These are phyloP conservation scores for Philotrypesis tridentata DNA, from an alignment of 1,140 invertebrate genomes.

Conservation along the genomic window DNA sequence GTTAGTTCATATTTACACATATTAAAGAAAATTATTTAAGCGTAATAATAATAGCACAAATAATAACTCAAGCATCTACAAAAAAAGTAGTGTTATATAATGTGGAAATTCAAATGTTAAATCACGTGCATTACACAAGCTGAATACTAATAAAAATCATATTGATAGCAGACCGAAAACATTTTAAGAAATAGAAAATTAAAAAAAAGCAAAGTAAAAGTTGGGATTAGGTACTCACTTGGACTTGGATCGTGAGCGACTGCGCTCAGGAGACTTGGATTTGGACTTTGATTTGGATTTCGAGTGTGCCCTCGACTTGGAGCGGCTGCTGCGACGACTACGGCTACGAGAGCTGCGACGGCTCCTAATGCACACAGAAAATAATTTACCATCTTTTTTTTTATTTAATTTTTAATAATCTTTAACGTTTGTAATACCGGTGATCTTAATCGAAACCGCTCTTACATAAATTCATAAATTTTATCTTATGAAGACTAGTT, in stretches of 20 bases:
- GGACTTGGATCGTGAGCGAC: constrained; percentile 77
- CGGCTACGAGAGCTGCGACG: constrained; percentile 76
- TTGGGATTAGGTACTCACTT: constrained; percentile 69
- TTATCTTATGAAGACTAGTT: neutral
- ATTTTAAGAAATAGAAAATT: constrained; percentile 3
- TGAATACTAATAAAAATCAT: constrained; percentile 18
- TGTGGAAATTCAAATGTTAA: neutral
- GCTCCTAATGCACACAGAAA: constrained; percentile 63
- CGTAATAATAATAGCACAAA: neutral
- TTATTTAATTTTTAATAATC: constrained; percentile 2
- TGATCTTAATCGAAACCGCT: neutral
- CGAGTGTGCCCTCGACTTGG: constrained; percentile 80
- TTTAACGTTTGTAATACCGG: neutral
- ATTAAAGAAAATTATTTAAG: neutral
- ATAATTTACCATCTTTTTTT: constrained; percentile 18
- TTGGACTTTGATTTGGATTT: constrained; percentile 83
- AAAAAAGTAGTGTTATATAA: neutral
- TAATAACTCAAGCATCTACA: constrained; percentile 30
- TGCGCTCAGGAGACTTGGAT: constrained; percentile 80
- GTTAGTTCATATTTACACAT: neutral
- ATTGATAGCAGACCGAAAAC: constrained; percentile 16
- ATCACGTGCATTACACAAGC: constrained; percentile 9
- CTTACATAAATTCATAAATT: constrained; percentile 1
- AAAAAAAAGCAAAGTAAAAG: constrained; percentile 45
- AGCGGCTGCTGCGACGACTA: constrained; percentile 79